Evolutionary conservation across 2,797 vertebrate genomes (phyloP).

Genomic region (Spheniscus humboldti): DNA sequence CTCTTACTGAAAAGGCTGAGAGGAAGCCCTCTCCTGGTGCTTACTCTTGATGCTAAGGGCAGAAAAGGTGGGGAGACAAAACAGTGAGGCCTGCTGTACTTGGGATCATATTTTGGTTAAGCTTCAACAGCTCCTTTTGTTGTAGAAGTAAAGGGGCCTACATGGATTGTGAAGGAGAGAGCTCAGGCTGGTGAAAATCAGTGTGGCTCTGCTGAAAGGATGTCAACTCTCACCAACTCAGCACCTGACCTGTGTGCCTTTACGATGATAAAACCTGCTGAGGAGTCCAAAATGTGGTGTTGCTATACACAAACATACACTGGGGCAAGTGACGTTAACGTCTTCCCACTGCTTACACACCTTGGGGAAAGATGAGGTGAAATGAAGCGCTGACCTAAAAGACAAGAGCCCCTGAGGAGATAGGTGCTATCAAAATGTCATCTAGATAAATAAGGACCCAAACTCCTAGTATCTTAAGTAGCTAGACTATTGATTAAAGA

Average conservation of each 20-base stretch:
- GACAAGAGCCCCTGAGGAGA: slow-evolving; percentile 25
- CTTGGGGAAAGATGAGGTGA: not conserved
- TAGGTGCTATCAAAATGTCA: slow-evolving; percentile 58
- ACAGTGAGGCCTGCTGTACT: not conserved
- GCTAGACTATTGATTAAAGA: slow-evolving; percentile 64
- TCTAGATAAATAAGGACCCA: slow-evolving; percentile 34
- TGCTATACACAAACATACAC: not conserved
- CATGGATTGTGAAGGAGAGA: not conserved
- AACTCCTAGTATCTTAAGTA: slow-evolving; percentile 54
- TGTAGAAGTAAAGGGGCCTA: not conserved
- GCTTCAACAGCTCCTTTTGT: slow-evolving; percentile 22
- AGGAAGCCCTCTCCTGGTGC: not conserved
- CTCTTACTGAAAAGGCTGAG: not conserved
- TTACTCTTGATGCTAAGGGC: not conserved
- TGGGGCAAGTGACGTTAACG: not conserved
- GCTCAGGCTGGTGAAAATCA: not conserved
- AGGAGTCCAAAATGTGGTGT: not conserved
- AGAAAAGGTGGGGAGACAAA: not conserved
- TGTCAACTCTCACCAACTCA: not conserved
- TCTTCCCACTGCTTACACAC: not conserved
- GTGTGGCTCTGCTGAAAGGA: not conserved
- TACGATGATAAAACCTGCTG: not conserved
- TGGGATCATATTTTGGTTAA: not conserved
- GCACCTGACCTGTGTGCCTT: not conserved
- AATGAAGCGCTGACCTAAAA: slow-evolving; percentile 17